A percentile compares a stretch with the other conserved stretches of the same genome.
These are phyloP conservation scores for Paracanthobrama guichenoti DNA, from an alignment of 2,113 vertebrate genomes.

Conservation along the genomic window DNA sequence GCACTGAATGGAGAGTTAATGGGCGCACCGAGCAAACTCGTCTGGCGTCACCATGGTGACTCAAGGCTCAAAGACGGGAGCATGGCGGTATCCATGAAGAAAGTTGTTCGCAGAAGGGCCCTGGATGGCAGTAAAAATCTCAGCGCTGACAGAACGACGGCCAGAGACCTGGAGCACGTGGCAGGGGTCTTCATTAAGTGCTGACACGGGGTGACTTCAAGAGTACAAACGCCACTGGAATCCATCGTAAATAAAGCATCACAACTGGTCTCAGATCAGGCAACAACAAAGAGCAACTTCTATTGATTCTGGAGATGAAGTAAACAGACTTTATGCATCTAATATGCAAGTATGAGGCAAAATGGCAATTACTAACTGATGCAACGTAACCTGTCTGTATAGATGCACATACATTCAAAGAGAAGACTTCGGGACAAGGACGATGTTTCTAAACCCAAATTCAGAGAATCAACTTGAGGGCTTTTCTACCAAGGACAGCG, in stretches of 20 bases:
- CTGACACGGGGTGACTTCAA: background rate
- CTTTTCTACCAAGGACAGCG: background rate
- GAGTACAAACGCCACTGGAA: background rate
- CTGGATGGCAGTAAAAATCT: constrained; percentile 26
- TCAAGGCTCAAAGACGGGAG: constrained; percentile 19
- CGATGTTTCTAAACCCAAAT: background rate
- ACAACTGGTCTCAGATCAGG: constrained; percentile 16
- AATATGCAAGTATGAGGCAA: background rate
- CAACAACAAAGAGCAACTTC: constrained; percentile 16
- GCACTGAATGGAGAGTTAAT: constrained; percentile 45
- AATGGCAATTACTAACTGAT: background rate
- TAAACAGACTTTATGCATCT: background rate
- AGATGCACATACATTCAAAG: background rate
- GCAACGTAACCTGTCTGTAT: background rate
- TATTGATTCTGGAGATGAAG: constrained; percentile 2
- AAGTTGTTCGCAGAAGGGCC: background rate
- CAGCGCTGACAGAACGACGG: constrained; percentile 4
- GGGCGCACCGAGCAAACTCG: background rate
- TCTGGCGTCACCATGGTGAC: constrained; percentile 42
- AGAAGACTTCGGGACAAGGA: background rate
- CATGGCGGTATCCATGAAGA: background rate
- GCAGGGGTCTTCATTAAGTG: constrained; percentile 27
- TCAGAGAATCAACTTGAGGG: background rate
- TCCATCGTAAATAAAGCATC: constrained; percentile 16
- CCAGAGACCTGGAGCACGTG: background rate